phyloP scores from a whole-genome alignment of 2,888 invertebrate species.

The Hanleya hanleyi region DNA sequence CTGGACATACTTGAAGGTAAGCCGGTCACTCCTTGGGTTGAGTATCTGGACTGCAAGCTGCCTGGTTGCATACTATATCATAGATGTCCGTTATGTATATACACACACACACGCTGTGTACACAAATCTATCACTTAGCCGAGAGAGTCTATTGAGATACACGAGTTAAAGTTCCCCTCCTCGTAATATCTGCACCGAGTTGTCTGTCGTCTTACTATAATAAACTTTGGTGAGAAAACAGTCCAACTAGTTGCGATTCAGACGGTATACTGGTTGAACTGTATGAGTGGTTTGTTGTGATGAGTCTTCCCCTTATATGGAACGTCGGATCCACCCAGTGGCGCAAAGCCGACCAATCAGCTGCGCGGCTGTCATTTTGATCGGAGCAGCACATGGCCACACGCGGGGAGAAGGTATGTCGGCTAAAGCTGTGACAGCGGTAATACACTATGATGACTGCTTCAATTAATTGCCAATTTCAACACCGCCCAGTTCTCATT shows the following conservation, averaged over 20 bases:
- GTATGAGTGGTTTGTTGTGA: slow-evolving; percentile 5
- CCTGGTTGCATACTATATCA: slow-evolving; percentile 60
- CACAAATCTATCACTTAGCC: slow-evolving; percentile 13
- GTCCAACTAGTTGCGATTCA: slow-evolving; percentile 10
- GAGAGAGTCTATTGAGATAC: neutral
- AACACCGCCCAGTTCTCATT: slow-evolving; percentile 5
- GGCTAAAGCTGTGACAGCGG: neutral
- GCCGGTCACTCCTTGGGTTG: slow-evolving; percentile 52
- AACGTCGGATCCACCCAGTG: neutral
- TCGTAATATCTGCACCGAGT: neutral
- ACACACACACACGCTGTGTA: neutral
- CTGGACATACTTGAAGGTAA: slow-evolving; percentile 51
- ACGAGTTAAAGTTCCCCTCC: neutral
- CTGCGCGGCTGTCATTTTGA: neutral
- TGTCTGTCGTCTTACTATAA: neutral
- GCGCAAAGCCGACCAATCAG: neutral
- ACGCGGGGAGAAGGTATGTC: neutral
- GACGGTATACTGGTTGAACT: slow-evolving; percentile 1
- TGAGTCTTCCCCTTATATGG: slow-evolving; percentile 8
- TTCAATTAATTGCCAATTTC: slow-evolving; percentile 5
- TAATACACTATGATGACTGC: neutral
- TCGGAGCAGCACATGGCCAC: neutral
- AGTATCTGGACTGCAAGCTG: slow-evolving; percentile 63
- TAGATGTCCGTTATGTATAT: neutral
- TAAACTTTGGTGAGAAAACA: slow-evolving; percentile 7